Evolutionary conservation across 2,888 invertebrate genomes (phyloP), one percentile per base, ranked within the genome.

Genomic region (Eumacrocentrus americanus): DNA sequence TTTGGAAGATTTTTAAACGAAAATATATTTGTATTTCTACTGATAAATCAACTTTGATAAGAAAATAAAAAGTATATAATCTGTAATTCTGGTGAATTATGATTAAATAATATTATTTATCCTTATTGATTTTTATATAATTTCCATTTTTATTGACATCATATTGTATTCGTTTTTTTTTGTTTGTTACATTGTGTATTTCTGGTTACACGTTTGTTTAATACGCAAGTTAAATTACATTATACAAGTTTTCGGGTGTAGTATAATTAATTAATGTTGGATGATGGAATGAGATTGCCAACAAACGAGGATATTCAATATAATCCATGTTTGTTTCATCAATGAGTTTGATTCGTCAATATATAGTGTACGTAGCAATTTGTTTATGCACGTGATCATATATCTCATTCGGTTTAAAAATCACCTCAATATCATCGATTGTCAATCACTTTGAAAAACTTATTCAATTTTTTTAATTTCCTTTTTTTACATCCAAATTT

Each of bases 131-230:
- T 72, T 64, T 66, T 70, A 73, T 67, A 66, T 72, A 71, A 75
- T 76, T 75, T 75, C 73, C 66, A 72, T 72, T 78, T 79, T 80
- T 79, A 79, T 80, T 80, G 79, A 80, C 78, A 78, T 78, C 76
- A 75, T 75, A 77, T 79, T 79, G 29, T 29, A 29, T 29, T 29
- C 29, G 29, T 29, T 76, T 75, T 51, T 48, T 61, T 55, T 29
- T 38, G 53, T 53, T 50, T 72, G 71, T 79, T 78, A 78, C 76
- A 79, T 42, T 42, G 20, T 73, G 75, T 76, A 73, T 75, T 74
- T 74, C 72, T 71, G 57, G 58, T 72, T 77, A 77, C 74, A 78
- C 77, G 63, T 67, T 74, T 67, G 67, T 70, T 75, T 72, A 69
- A 71, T 76, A 74, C 71, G 73, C 71, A 75, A 70, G 70, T 72